Evolutionary conservation across 2,888 invertebrate species (phyloP).

Genomic region (Macaria notata): DNA sequence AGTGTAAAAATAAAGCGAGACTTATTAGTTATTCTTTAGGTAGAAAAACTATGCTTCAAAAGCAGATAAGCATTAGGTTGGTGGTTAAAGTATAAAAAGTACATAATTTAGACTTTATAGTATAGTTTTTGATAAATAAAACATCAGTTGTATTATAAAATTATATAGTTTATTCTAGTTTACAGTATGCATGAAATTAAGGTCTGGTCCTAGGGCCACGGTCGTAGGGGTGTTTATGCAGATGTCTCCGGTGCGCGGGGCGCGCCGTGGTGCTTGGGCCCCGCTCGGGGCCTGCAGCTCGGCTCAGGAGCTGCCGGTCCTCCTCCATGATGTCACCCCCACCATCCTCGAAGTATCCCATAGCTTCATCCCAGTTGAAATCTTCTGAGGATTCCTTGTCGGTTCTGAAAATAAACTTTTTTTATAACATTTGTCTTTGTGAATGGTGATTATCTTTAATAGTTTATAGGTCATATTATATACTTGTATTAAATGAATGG

Average conservation of each 20-base stretch:
- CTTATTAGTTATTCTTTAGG: too few species aligned
- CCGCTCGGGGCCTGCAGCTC: conserved; percentile 32
- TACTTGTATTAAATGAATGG: too few species aligned
- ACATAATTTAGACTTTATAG: too few species aligned
- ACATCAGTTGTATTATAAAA: conserved; percentile 32
- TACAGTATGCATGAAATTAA: conserved; percentile 24
- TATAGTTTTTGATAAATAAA: conserved; percentile 31
- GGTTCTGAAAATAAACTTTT: conserved; percentile 41
- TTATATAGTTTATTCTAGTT: conserved; percentile 24
- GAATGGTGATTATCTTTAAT: too few species aligned
- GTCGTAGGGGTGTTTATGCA: conserved; percentile 78
- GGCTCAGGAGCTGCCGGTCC: conserved; percentile 54
- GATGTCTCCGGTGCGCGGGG: conserved; percentile 73
- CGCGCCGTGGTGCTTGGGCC: conserved; percentile 46
- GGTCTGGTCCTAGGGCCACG: conserved; percentile 59
- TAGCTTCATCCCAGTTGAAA: conserved; percentile 56
- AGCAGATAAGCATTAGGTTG: too few species aligned
- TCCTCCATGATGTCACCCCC: conserved; percentile 64
- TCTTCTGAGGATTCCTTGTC: conserved; percentile 59
- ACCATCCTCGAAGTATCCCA: conserved; percentile 61
- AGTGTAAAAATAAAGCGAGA: too few species aligned
- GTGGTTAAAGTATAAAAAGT: too few species aligned
- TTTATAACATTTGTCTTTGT: too few species aligned
- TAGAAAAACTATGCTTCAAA: too few species aligned
- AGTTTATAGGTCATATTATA: too few species aligned